A percentile compares a stretch with the other conserved stretches of the same genome.
phyloP scores from a whole-genome alignment of 2,113 vertebrate genomes.

The Prunella himalayana region DNA sequence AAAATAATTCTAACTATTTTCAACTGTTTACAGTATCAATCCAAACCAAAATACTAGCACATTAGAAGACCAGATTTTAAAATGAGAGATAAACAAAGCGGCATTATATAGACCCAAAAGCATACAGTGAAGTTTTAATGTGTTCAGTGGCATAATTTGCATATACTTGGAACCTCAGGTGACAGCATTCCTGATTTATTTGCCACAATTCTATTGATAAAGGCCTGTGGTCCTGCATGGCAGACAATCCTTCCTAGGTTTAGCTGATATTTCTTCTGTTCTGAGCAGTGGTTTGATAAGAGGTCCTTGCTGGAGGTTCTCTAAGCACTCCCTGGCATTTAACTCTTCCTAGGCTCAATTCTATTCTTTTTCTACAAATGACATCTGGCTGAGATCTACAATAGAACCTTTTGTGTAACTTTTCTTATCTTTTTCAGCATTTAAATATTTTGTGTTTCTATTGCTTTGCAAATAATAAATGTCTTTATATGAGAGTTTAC shows the following conservation, averaged over 20 bases:
- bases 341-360: not conserved
- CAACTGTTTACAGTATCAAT: not conserved
- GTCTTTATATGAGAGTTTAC: not conserved
- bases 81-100: not conserved
- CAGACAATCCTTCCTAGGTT: not conserved
- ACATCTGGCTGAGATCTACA: not conserved
- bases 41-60: not conserved
- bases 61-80: not conserved
- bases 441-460: not conserved
- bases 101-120: not conserved
- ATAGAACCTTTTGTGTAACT: not conserved
- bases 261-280: not conserved
- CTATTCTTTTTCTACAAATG: not conserved
- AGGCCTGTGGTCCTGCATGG: not conserved
- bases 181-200: not conserved
- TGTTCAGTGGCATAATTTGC: not conserved
- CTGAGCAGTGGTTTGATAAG: not conserved
- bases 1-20: not conserved
- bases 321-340: not conserved
- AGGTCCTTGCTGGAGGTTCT: not conserved
- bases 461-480: not conserved
- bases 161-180: not conserved
- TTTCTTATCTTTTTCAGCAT: not conserved
- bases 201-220: not conserved
- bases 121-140: not conserved